Conservation (phyloP, 2,113 vertebrate genomes). For the Ammospiza nelsoni region DNA sequence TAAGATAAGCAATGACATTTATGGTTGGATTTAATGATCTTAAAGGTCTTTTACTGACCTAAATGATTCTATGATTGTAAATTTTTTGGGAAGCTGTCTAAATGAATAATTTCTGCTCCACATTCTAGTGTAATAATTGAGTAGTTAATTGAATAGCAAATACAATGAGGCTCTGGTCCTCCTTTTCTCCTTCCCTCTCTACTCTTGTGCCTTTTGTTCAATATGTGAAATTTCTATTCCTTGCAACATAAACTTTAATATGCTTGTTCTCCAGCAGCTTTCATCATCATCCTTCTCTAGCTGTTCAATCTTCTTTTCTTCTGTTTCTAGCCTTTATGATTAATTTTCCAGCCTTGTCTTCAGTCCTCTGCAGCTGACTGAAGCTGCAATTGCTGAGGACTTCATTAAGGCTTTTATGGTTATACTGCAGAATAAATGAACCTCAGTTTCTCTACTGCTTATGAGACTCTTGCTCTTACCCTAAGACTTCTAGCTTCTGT, state of each 20-base stretch:
- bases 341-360: neutral
- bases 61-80: neutral
- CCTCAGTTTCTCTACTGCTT: neutral
- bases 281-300: neutral
- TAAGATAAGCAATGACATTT: constrained; percentile 56
- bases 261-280: neutral
- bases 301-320: neutral
- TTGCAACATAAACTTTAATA: neutral
- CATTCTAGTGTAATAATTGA: neutral
- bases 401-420: neutral
- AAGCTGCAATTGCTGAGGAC: neutral
- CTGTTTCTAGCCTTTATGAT: neutral
- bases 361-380: neutral
- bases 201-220: neutral
- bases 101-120: constrained; percentile 18
- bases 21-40: neutral
- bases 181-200: neutral
- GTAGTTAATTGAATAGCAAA: constrained; percentile 1
- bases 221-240: neutral
- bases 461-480: neutral
- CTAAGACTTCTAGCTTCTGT: neutral
- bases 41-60: neutral
- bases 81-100: constrained; percentile 21
- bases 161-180: neutral
- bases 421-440: neutral